Evolutionary conservation across 2,888 invertebrate species (phyloP).

Genomic region (Philereme vetulata): DNA sequence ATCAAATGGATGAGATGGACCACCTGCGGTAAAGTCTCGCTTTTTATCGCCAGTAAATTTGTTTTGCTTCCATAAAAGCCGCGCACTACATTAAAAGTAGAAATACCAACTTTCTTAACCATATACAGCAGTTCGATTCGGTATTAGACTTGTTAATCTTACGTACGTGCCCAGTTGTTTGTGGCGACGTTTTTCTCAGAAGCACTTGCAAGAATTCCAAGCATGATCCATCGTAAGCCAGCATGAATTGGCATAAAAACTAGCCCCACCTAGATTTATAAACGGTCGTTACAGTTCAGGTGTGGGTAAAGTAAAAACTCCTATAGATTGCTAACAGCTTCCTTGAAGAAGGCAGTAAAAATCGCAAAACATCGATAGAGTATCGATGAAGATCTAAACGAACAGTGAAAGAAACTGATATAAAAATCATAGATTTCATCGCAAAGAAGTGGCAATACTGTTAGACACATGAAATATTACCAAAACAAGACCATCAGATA

Average conservation of each 20-base stretch:
- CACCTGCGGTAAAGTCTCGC: conserved; percentile 23
- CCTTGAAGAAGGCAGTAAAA: conserved; percentile 41
- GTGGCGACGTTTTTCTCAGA: conserved; percentile 37
- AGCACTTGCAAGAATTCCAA: conserved; percentile 56
- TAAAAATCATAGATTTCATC: neutral
- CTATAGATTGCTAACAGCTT: conserved; percentile 51
- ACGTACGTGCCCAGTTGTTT: conserved; percentile 30
- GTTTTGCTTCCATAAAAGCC: conserved; percentile 27
- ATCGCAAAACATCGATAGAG: conserved; percentile 23
- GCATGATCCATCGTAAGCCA: conserved; percentile 51
- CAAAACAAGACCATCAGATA: conserved; percentile 31
- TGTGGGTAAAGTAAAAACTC: conserved; percentile 49
- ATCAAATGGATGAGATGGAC: conserved; percentile 31
- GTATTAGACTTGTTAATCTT: conserved; percentile 40
- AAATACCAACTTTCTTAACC: conserved; percentile 29
- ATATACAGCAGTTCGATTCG: conserved; percentile 29
- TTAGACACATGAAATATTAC: conserved; percentile 2
- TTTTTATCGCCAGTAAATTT: conserved; percentile 24
- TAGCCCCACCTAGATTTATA: conserved; percentile 52
- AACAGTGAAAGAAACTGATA: conserved; percentile 20
- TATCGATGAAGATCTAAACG: conserved; percentile 17
- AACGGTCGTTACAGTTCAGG: conserved; percentile 53
- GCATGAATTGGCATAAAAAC: conserved; percentile 56
- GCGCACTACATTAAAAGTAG: conserved; percentile 24
- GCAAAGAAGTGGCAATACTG: conserved; percentile 7